Percentiles rank a stretch among this genome's conserved stretches.
Conservation (phyloP, 1,140 invertebrate species). For the Diploscapter pachys region DNA sequence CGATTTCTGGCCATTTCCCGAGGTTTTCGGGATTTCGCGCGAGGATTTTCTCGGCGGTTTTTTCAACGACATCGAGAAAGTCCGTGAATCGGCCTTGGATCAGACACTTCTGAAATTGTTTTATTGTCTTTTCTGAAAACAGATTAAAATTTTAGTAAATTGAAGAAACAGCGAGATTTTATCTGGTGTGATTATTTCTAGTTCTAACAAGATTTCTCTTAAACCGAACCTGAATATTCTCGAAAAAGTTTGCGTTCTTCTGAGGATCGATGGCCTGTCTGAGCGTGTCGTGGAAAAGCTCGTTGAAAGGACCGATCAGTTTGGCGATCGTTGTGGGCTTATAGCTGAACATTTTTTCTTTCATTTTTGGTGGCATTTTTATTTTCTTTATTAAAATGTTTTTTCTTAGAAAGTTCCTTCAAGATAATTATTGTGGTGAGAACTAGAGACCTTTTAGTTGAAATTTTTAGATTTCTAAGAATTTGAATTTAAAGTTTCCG, state of each 20-base stretch:
- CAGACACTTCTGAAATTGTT: slow-evolving; percentile 64
- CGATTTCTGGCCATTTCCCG: slow-evolving; percentile 67
- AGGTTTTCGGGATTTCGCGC: slow-evolving; percentile 60
- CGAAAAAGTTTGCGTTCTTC: slow-evolving; percentile 80
- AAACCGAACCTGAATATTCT: slow-evolving; percentile 67
- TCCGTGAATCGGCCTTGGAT: slow-evolving; percentile 71
- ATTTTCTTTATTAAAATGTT: background rate
- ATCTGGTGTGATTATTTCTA: too few relatives aligned
- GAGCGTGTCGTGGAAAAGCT: slow-evolving; percentile 83
- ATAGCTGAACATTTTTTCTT: slow-evolving; percentile 65
- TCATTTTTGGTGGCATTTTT: background rate
- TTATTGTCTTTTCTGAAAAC: slow-evolving; percentile 50
- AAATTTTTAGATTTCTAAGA: slow-evolving; percentile 66
- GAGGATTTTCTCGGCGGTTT: slow-evolving; percentile 70
- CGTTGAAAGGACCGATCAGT: slow-evolving; percentile 74
- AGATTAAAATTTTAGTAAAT: background rate
- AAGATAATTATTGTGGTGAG: too few relatives aligned
- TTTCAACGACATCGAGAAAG: slow-evolving; percentile 73
- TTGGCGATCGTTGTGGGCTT: slow-evolving; percentile 89
- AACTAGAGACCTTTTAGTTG: too few relatives aligned
- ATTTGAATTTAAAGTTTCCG: too few relatives aligned
- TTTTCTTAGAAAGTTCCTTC: slow-evolving; percentile 18
- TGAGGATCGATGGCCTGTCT: slow-evolving; percentile 73
- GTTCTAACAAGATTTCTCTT: too few relatives aligned
- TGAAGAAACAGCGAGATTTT: slow-evolving; percentile 42